A percentile compares a stretch with the other conserved stretches of the same genome.
Evolutionary conservation across 2,113 vertebrate genomes (phyloP).

Genomic region (Prinia subflava): DNA sequence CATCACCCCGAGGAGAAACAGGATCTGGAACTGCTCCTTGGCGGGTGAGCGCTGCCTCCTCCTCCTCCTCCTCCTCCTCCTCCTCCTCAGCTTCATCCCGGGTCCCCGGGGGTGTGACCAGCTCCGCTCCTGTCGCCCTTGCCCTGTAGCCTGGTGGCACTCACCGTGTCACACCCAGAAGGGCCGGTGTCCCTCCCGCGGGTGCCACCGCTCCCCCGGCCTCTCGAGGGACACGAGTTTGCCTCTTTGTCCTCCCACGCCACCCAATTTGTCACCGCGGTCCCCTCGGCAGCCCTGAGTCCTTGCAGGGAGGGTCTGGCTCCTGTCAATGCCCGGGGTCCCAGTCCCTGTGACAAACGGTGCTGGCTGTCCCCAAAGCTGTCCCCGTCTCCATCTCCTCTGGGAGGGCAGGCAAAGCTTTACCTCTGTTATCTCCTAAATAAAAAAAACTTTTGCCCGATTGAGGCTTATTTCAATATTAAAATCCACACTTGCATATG

Average conservation of each 20-base stretch:
- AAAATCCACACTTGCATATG: rapidly evolving
- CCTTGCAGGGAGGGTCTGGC: background rate
- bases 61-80: background rate
- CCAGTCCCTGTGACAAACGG: background rate
- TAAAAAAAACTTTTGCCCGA: background rate
- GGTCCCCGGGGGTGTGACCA: background rate
- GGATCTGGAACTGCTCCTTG: background rate
- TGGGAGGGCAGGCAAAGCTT: background rate
- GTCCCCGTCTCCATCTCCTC: background rate
- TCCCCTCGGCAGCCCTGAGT: rapidly evolving
- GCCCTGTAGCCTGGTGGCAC: rapidly evolving
- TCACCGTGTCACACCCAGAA: rapidly evolving
- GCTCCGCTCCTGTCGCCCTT: background rate
- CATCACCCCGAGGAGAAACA: background rate
- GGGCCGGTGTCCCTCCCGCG: rapidly evolving
- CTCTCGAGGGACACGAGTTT: rapidly evolving
- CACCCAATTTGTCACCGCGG: rapidly evolving
- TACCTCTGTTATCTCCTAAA: rapidly evolving
- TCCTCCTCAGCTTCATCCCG: background rate
- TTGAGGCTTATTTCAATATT: background rate
- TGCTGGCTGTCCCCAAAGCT: background rate
- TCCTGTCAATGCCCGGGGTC: rapidly evolving
- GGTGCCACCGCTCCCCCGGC: rapidly evolving
- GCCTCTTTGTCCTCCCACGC: rapidly evolving
- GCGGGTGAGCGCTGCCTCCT: background rate